Conservation (phyloP, 2,797 vertebrate species). For the Aplochiton taeniatus region DNA sequence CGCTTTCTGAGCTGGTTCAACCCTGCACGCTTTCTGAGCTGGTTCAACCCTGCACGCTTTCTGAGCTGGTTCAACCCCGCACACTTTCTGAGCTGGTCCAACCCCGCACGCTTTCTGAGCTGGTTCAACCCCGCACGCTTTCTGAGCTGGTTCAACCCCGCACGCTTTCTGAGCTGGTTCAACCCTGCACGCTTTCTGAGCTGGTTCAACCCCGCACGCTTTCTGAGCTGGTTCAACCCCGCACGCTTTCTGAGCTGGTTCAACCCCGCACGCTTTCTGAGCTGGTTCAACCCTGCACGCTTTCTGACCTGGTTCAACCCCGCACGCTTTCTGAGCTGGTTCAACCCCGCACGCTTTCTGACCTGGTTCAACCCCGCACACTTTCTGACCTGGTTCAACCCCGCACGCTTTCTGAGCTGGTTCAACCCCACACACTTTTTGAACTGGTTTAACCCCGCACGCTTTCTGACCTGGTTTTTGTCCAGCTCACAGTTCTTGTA, state of each 20-base stretch:
- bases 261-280: not conserved
- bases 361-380: not conserved
- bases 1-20: too few relatives aligned
- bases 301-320: too few relatives aligned
- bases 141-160: too few relatives aligned
- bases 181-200: not conserved
- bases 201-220: not conserved
- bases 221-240: too few relatives aligned
- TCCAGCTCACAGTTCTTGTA: conserved; percentile 99
- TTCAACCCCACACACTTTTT: too few relatives aligned
- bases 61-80: too few relatives aligned
- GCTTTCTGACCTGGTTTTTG: conserved; percentile 93
- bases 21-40: not conserved
- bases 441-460: too few relatives aligned
- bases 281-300: not conserved
- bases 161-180: too few relatives aligned
- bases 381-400: too few relatives aligned
- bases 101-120: not conserved
- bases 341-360: not conserved
- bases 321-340: too few relatives aligned
- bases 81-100: too few relatives aligned
- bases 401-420: not conserved
- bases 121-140: not conserved
- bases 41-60: not conserved
- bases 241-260: too few relatives aligned